Evolutionary conservation across 2,797 vertebrate genomes (phyloP), one percentile per base, ranked within the genome.

Genomic region (Chromis chromis): DNA sequence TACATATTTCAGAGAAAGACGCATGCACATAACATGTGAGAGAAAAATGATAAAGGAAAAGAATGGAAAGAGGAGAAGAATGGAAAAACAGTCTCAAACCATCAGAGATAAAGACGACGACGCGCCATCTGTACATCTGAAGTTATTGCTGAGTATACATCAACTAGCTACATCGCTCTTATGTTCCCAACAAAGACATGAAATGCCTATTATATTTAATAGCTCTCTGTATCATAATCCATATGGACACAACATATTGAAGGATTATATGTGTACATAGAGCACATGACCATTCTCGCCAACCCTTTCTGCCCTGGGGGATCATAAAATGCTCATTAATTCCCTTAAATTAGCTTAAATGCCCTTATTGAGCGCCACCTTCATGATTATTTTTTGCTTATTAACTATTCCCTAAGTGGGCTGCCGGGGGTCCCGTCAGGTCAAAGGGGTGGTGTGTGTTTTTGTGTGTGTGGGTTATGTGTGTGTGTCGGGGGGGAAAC

Each of bases 291-390:
- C 70, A 54, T 70, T 88, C 65, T 69, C 27, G 14, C 74, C 63
- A 79, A 55, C 65, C 70, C 66, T 72, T 53, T 63, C 31, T 79
- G 76, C 89, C 90, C 84, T 80, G 48, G 65, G 91, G 86, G 76
- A 74, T 91, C 84, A 70, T 93, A 89, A 83, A 94, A 91, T 84
- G 80, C 84, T 91, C 83, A 92, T 93, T 94, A 91, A 93, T 93
- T 92, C 84, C 84, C 84, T 85, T 80, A 85, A 91, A 93, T 93
- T 87, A 91, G 86, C 89, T 90, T 91, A 92, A 92, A 91, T 82
- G 83, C 84, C 76, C 80, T 90, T 89, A 92, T 92, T 94, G 83
- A 89, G 89, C 74, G 70, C 77, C 66, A 85, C 83, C 82, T 88
- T 87, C 50, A 81, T 91, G 82, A 92, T 91, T 88, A 90, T 92